Evolutionary conservation across 1,140 invertebrate species (phyloP).

Genomic region (Samia ricini): DNA sequence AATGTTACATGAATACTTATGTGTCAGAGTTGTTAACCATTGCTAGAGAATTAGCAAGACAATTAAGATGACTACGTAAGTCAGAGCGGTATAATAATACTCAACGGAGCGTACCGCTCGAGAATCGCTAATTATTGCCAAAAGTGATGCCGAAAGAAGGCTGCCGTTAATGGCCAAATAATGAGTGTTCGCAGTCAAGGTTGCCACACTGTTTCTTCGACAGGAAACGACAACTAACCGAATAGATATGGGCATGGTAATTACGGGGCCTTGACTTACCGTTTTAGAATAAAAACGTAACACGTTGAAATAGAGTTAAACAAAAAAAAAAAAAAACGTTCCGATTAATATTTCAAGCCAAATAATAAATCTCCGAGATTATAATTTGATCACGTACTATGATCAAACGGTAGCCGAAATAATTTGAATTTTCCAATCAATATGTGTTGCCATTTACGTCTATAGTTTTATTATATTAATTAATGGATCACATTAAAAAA

Average conservation of each 20-base stretch:
- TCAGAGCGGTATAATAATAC: not conserved
- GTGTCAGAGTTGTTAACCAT: not conserved
- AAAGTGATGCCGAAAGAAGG: conserved; percentile 52
- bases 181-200: conserved; percentile 66
- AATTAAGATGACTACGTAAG: not conserved
- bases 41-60: not conserved
- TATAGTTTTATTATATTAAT: not conserved
- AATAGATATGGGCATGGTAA: conserved; percentile 72
- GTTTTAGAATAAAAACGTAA: conserved; percentile 70
- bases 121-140: conserved; percentile 55
- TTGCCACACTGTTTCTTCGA: conserved; percentile 46
- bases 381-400: not conserved
- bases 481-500: too few relatives aligned
- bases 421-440: not conserved
- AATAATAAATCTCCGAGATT: too few relatives aligned
- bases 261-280: conserved; percentile 70
- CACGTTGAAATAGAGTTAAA: conserved; percentile 49
- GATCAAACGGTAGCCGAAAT: too few relatives aligned
- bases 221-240: conserved; percentile 66
- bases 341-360: not conserved
- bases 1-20: not conserved
- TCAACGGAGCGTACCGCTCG: conserved; percentile 3
- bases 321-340: not conserved
- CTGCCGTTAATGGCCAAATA: conserved; percentile 64
- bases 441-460: not conserved